Evolutionary conservation across 2,888 invertebrate genomes (phyloP).

Genomic region (Parnassius apollo): DNA sequence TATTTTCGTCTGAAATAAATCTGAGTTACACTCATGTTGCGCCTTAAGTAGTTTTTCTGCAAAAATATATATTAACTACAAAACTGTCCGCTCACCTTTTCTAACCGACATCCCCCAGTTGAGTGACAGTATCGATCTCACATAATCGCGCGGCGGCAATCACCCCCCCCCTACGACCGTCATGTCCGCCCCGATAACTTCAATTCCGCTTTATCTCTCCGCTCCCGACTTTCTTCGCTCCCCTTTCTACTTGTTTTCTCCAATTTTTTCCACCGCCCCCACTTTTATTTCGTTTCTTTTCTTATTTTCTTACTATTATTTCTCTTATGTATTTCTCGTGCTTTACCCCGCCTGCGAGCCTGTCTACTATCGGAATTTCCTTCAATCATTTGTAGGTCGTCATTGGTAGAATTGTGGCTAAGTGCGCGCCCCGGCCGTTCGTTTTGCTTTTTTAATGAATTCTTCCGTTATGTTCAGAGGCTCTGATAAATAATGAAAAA

Average conservation of each 20-base stretch:
- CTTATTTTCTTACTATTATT: slow-evolving; percentile 74
- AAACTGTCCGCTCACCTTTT: slow-evolving; percentile 23
- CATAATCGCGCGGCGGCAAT: slow-evolving; percentile 67
- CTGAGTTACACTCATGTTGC: no score
- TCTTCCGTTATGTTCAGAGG: slow-evolving; percentile 57
- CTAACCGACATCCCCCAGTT: slow-evolving; percentile 39
- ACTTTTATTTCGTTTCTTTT: slow-evolving; percentile 73
- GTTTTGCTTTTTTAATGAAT: slow-evolving; percentile 62
- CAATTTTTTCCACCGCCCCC: slow-evolving; percentile 69
- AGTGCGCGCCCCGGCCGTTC: slow-evolving; percentile 47
- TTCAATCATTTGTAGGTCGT: slow-evolving; percentile 73
- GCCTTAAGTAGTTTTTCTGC: no score
- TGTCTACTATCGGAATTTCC: slow-evolving; percentile 53
- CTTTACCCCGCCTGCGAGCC: slow-evolving; percentile 59
- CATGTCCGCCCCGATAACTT: slow-evolving; percentile 76
- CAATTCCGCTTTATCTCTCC: slow-evolving; percentile 80
- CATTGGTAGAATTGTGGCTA: slow-evolving; percentile 72
- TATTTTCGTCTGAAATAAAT: no score
- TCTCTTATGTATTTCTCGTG: slow-evolving; percentile 77
- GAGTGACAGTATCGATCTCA: slow-evolving; percentile 79
- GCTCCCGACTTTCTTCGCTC: slow-evolving; percentile 69
- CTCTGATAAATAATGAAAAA: slow-evolving; percentile 57
- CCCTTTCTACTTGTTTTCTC: slow-evolving; percentile 79
- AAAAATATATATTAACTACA: no score
- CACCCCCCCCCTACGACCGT: slow-evolving; percentile 66